Percentiles rank a stretch among this genome's conserved stretches.
These are phyloP conservation scores for Platysternon megacephalum DNA, from an alignment of 2,113 vertebrate genomes.

Conservation along the genomic window DNA sequence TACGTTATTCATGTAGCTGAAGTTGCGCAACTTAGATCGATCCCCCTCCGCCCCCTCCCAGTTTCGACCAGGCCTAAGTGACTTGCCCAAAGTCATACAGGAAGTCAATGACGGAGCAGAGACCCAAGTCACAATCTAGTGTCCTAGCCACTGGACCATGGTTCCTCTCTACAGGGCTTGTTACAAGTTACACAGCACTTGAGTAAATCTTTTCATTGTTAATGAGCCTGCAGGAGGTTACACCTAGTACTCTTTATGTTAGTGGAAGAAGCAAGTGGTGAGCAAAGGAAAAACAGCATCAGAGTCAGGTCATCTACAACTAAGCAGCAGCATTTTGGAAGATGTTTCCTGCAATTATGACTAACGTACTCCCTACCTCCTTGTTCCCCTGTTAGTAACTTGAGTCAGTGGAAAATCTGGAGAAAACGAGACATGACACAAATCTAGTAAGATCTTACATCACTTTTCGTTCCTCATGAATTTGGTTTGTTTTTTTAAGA, in stretches of 20 bases:
- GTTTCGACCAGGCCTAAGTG: background rate
- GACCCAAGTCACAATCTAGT: background rate
- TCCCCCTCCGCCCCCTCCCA: too few relatives aligned
- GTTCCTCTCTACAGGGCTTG: background rate
- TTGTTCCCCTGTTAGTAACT: background rate
- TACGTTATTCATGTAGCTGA: too few relatives aligned
- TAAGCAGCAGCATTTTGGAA: background rate
- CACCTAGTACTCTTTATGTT: fast-evolving
- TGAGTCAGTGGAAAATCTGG: background rate
- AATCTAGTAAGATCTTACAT: fast-evolving
- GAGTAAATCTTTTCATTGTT: background rate
- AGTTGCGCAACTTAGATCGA: too few relatives aligned
- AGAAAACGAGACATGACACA: background rate
- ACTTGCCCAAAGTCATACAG: background rate
- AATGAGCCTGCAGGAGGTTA: background rate
- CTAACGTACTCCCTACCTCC: background rate
- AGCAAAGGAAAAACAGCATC: background rate
- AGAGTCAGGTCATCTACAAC: background rate
- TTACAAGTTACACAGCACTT: background rate
- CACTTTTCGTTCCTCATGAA: fast-evolving
- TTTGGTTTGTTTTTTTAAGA: background rate
- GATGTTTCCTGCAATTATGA: background rate
- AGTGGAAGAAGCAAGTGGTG: fast-evolving
- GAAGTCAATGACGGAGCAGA: background rate
- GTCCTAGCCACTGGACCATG: background rate